These are phyloP conservation scores for Pedionomus torquatus DNA, from an alignment of 2,113 vertebrate genomes.

Conservation along the genomic window DNA sequence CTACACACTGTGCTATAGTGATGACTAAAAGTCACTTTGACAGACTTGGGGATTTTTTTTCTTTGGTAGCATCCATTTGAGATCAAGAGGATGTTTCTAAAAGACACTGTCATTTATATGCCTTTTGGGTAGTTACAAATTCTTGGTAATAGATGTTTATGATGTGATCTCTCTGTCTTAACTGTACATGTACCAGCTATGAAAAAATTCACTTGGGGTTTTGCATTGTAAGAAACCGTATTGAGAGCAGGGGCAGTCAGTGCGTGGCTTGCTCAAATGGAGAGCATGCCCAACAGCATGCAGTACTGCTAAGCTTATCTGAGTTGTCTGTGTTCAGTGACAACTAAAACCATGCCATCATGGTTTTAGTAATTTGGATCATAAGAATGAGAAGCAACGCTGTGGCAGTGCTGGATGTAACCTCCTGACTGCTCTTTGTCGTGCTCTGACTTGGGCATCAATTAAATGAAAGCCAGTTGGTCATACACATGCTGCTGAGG, in stretches of 20 bases:
- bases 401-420: neutral
- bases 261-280: neutral
- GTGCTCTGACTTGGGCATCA: neutral
- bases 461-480: neutral
- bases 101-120: neutral
- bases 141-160: neutral
- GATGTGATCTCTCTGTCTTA: neutral
- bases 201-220: neutral
- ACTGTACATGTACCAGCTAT: neutral
- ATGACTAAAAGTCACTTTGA: neutral
- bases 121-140: neutral
- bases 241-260: neutral
- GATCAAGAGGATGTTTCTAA: neutral
- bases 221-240: neutral
- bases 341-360: neutral
- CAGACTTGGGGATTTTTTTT: neutral
- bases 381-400: neutral
- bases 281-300: accelerated
- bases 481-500: accelerated
- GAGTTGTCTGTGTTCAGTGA: neutral
- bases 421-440: neutral
- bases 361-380: neutral
- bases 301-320: neutral
- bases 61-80: neutral
- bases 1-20: neutral